Conservation (phyloP, 2,113 vertebrate species). For the Cisticola juncidis region DNA sequence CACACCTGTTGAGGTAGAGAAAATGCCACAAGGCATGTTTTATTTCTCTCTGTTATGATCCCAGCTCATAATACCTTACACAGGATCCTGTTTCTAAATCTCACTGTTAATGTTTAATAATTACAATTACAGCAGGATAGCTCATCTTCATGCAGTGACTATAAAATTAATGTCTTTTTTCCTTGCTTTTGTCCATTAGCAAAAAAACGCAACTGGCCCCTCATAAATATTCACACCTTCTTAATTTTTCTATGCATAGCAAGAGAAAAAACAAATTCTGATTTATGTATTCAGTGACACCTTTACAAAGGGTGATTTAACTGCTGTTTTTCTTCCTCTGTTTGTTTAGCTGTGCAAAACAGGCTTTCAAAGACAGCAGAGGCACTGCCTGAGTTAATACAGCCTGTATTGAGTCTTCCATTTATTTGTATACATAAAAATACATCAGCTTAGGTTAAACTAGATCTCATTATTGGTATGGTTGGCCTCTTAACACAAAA, state of each 20-base stretch:
- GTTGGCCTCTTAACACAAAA: slow-evolving; percentile 37
- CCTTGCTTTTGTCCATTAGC: background rate
- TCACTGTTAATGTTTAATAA: background rate
- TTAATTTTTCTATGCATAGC: background rate
- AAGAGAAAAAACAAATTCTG: background rate
- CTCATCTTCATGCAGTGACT: background rate
- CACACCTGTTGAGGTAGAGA: background rate
- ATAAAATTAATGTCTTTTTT: background rate
- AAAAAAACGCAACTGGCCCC: background rate
- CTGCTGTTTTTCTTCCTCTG: background rate
- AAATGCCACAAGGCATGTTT: background rate
- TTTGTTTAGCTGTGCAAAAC: slow-evolving; percentile 20
- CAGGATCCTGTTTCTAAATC: background rate
- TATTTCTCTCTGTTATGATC: background rate
- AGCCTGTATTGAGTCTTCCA: background rate
- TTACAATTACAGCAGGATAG: background rate
- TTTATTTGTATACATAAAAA: slow-evolving; percentile 60
- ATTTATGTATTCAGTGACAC: background rate
- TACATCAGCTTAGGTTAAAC: slow-evolving; percentile 50
- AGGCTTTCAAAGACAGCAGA: slow-evolving; percentile 19
- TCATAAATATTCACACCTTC: slow-evolving; percentile 9
- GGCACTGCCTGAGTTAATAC: background rate
- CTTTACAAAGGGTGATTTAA: background rate
- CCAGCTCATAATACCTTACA: background rate
- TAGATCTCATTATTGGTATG: slow-evolving; percentile 49